Base-by-base conservation (phyloP, 1,140 invertebrate species). In the Drosophila nebulosa region DNA sequence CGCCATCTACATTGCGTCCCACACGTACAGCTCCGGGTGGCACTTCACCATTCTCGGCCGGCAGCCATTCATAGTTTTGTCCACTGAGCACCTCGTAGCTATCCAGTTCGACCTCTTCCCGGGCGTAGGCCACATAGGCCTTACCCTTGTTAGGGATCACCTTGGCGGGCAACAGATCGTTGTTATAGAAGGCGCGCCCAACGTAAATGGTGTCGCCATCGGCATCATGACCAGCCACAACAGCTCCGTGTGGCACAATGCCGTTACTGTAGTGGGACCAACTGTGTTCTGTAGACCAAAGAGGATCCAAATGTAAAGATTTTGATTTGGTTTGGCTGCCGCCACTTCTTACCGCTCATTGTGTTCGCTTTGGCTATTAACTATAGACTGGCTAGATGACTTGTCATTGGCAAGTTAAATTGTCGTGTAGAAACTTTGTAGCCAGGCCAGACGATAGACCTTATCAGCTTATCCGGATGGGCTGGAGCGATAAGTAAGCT, bases 111-210 rank as follows among this genome's bases (percentile, higher is more conserved):
- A 79, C 42, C 62, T 91, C 90, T 35, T 83, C 35, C 12, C 73
- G 62, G n/a, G 71, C 83, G 35, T 86, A 90, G 30, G 72, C 64
- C 39, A 91, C 86, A 52, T 90, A 91, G 4, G 90, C 90, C 56
- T 83, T 86, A 55, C 83, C 75, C 76, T 91, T 90, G 55, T 83
- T 78, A 1, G 96, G 95, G 24, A 96, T 94, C 4, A 96, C 93
- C 92, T 97, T 97, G 0, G 95, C 95, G 10, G 96, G 96, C 9
- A 96, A 70, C 78, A 95, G 92, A 78, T 96, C 95, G 1, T 95
- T 95, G 60, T 94, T 93, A 81, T 96, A 94, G 46, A 91, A 94
- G 1, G 95, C 95, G 58, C 96, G 93, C 1, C 96, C 96, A 3
- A 96, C 94, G 78, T 94, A 97, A 57, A 97, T 95, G 35, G 93